phyloP scores from a whole-genome alignment of 2,113 vertebrate genomes.

The Macroglossus sobrinus region DNA sequence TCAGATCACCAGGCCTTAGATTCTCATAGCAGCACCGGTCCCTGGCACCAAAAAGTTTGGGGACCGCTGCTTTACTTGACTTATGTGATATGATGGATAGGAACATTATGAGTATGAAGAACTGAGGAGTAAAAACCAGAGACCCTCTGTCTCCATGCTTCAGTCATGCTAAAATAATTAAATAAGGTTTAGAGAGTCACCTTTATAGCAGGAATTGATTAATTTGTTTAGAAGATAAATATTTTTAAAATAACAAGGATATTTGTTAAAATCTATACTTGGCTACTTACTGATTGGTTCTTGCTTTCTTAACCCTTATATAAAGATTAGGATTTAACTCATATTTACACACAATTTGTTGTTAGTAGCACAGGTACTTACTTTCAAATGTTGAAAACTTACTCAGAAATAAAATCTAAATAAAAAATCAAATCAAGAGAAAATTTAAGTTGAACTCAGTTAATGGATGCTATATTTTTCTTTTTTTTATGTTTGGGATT shows the following conservation, averaged over 20 bases:
- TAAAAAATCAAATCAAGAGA: neutral
- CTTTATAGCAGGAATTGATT: neutral
- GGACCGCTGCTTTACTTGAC: neutral
- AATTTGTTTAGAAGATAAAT: constrained; percentile 29
- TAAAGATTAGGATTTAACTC: neutral
- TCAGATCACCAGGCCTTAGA: too few species aligned
- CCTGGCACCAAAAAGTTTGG: too few species aligned
- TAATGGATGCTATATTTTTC: neutral
- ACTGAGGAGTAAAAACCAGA: neutral
- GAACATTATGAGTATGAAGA: neutral
- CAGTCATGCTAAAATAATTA: neutral
- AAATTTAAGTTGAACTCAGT: constrained; percentile 10
- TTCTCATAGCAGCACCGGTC: too few species aligned
- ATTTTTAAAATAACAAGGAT: neutral
- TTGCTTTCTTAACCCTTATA: neutral
- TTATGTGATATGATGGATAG: neutral
- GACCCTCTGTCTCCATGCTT: neutral
- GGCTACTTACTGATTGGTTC: neutral
- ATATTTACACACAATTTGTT: neutral
- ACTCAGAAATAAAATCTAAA: neutral
- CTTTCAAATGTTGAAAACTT: constrained; percentile 22
- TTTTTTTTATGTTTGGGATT: constrained; percentile 44
- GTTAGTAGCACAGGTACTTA: neutral
- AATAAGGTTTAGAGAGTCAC: neutral
- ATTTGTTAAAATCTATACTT: neutral